Percentiles rank a stretch among this genome's conserved stretches.
These are phyloP conservation scores for Bombus confusus DNA, from an alignment of 1,140 invertebrate genomes.

Conservation along the genomic window DNA sequence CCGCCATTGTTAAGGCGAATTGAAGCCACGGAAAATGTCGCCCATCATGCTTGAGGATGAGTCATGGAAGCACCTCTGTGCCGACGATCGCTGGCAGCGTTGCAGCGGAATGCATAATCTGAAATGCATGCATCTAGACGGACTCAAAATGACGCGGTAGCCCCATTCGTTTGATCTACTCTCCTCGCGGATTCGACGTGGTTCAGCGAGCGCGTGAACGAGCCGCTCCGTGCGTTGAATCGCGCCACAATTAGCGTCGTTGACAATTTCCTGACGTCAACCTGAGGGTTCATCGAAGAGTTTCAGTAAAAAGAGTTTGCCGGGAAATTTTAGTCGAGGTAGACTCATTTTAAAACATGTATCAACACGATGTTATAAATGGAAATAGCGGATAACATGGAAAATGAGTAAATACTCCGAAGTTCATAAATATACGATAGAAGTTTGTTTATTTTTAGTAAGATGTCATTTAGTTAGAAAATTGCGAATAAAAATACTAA, in stretches of 20 bases:
- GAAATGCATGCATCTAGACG: conserved; percentile 66
- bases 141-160: conserved; percentile 60
- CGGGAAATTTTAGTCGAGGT: neutral
- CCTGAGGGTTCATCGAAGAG: too few species aligned
- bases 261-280: neutral
- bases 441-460: too few species aligned
- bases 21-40: neutral
- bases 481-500: neutral
- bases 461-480: neutral
- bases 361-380: neutral
- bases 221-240: neutral
- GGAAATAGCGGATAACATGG: too few species aligned
- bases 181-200: conserved; percentile 6
- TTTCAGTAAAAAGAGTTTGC: neutral
- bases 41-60: neutral
- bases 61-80: conserved; percentile 53
- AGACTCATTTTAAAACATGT: neutral
- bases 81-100: conserved; percentile 33
- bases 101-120: conserved; percentile 62
- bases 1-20: conserved; percentile 28
- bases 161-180: conserved; percentile 47
- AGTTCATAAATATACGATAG: too few species aligned
- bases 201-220: neutral
- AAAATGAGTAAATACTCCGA: too few species aligned
- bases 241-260: neutral